Evolutionary conservation across 2,888 invertebrate genomes (phyloP).

Genomic region (Hypomecis punctinalis): DNA sequence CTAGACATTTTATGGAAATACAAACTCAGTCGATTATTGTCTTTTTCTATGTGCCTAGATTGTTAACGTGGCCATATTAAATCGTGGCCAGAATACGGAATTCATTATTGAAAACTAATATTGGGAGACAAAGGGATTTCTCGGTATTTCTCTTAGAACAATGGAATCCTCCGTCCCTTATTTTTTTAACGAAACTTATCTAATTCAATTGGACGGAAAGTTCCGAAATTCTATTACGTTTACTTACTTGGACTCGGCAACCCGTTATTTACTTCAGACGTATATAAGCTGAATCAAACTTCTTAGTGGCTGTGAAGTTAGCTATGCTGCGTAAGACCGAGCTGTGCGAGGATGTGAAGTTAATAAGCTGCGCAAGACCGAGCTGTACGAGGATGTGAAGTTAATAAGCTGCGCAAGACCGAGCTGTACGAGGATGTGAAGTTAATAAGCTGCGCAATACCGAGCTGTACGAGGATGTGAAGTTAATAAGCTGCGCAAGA

Average conservation of each 20-base stretch:
- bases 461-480: too few relatives aligned
- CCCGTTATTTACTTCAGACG: not conserved
- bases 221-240: constrained; percentile 5
- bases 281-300: not conserved
- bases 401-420: too few relatives aligned
- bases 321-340: too few relatives aligned
- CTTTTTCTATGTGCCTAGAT: constrained; percentile 45
- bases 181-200: constrained; percentile 5
- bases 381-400: too few relatives aligned
- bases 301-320: too few relatives aligned
- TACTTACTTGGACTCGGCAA: not conserved
- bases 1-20: constrained; percentile 60
- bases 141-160: constrained; percentile 9
- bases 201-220: constrained; percentile 19
- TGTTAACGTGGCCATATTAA: constrained; percentile 41
- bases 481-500: too few relatives aligned
- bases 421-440: too few relatives aligned
- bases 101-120: constrained; percentile 26
- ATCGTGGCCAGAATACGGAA: constrained; percentile 37
- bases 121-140: constrained; percentile 23
- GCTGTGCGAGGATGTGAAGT: too few relatives aligned
- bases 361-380: too few relatives aligned
- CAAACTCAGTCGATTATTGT: constrained; percentile 51
- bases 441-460: too few relatives aligned
- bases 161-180: constrained; percentile 3